Conservation (phyloP, 2,113 vertebrate genomes). For the Cyprinus carpio region DNA sequence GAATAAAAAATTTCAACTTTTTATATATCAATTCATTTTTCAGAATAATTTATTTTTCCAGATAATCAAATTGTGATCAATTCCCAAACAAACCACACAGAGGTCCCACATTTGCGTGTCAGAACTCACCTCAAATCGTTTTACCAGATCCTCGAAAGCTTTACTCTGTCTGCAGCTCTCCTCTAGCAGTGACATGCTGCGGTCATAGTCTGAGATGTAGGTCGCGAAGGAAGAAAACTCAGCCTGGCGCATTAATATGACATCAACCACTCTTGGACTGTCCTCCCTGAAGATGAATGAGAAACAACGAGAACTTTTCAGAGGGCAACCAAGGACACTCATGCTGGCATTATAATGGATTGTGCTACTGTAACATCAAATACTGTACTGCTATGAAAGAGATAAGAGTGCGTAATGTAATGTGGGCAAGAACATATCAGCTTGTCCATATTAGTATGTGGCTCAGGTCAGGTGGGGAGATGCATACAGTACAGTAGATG, state of each 20-base stretch:
- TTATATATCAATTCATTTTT: too few relatives aligned
- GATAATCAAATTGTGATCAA: background rate
- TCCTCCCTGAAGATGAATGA: conserved; percentile 79
- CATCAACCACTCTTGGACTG: conserved; percentile 85
- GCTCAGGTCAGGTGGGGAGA: background rate
- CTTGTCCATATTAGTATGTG: background rate
- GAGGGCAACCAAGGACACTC: conserved; percentile 40
- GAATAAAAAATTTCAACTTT: too few relatives aligned
- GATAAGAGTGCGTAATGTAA: background rate
- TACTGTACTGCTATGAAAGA: background rate
- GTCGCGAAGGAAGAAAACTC: conserved; percentile 83
- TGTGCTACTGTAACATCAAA: background rate
- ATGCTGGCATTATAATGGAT: conserved; percentile 16
- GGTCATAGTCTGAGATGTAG: conserved; percentile 89
- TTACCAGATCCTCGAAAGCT: conserved; percentile 77
- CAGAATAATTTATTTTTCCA: too few relatives aligned
- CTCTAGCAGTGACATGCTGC: conserved; percentile 82
- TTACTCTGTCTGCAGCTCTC: conserved; percentile 80
- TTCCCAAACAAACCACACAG: background rate
- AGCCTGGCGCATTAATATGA: conserved; percentile 83
- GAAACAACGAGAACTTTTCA: conserved; percentile 15
- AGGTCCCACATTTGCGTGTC: background rate
- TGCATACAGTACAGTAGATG: background rate
- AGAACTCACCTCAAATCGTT: conserved; percentile 85
- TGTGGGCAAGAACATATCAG: background rate